These are phyloP conservation scores for Beroe ovata DNA, from an alignment of 37 sponge, comb jelly and placozoan species.

Conservation along the genomic window DNA sequence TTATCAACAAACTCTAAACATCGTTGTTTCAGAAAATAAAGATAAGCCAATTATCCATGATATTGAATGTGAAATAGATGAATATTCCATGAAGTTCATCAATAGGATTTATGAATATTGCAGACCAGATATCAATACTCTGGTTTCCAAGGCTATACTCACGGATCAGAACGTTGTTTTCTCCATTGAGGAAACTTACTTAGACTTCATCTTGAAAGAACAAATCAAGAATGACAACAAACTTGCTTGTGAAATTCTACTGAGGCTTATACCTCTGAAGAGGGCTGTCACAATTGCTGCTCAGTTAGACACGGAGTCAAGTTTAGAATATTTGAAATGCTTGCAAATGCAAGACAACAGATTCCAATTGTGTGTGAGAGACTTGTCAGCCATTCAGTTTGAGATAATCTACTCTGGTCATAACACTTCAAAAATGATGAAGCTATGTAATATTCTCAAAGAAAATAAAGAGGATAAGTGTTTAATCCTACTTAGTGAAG, in stretches of 20 bases:
- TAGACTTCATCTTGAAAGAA: constrained; percentile 15
- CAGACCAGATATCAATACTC: background rate
- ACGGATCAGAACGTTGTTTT: background rate
- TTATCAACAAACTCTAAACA: background rate
- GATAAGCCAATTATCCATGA: background rate
- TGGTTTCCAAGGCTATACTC: background rate
- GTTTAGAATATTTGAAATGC: background rate
- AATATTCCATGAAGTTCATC: background rate
- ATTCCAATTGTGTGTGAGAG: background rate
- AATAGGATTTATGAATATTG: constrained; percentile 23
- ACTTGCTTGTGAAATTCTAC: constrained; percentile 22
- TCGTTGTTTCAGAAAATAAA: constrained; percentile 9
- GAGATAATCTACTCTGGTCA: background rate
- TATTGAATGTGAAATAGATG: constrained; percentile 1
- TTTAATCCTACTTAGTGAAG: background rate
- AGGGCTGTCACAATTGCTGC: background rate
- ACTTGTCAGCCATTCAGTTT: constrained; percentile 7
- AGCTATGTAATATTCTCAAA: background rate
- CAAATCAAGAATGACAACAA: constrained; percentile 35
- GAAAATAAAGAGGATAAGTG: background rate
- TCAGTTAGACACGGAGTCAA: constrained; percentile 38
- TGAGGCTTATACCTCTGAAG: background rate
- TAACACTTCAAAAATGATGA: constrained; percentile 33
- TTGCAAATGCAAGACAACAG: background rate
- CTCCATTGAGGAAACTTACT: background rate